phyloP scores from a whole-genome alignment of 2,888 invertebrate species.

The Bimastos eiseni region DNA sequence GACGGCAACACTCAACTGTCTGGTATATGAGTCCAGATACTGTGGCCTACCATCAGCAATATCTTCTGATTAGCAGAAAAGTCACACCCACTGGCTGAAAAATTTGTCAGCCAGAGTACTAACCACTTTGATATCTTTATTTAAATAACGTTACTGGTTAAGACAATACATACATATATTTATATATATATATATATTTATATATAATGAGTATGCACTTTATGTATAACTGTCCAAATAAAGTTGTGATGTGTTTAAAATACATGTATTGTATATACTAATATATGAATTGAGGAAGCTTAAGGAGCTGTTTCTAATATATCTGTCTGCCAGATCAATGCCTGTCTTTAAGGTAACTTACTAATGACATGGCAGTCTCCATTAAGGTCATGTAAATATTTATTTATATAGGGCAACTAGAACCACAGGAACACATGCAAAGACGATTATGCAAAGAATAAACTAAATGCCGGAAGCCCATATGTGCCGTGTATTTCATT shows the following conservation, averaged over 20 bases:
- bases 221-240: too few species aligned
- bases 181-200: too few species aligned
- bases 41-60: not conserved
- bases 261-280: too few species aligned
- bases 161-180: not conserved
- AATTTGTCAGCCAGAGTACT: not conserved
- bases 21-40: not conserved
- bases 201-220: too few species aligned
- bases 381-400: not conserved
- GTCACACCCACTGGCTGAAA: not conserved
- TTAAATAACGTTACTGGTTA: not conserved
- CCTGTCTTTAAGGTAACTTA: not conserved
- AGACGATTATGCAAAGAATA: conserved; percentile 13
- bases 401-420: conserved; percentile 1
- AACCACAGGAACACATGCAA: not conserved
- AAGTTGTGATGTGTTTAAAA: too few species aligned
- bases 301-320: conserved; percentile 6
- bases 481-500: not conserved
- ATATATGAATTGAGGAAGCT: not conserved
- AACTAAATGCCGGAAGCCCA: not conserved
- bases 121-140: too few species aligned
- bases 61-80: not conserved
- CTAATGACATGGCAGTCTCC: not conserved
- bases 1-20: not conserved
- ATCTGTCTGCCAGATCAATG: not conserved